phyloP scores from a whole-genome alignment of 2,113 vertebrate genomes.

The Cathartes aura region DNA sequence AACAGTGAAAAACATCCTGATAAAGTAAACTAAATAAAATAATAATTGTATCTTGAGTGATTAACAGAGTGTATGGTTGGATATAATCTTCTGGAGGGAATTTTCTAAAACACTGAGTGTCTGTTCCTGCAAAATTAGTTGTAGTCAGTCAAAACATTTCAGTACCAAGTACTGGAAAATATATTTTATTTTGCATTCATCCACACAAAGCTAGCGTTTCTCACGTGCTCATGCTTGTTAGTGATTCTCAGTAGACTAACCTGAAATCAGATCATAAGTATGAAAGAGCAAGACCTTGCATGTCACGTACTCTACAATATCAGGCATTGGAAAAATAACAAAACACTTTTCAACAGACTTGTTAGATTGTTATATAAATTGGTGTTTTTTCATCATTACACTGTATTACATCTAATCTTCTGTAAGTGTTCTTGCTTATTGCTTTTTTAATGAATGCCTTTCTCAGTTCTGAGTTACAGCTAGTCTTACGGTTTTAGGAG shows the following conservation, averaged over 20 bases:
- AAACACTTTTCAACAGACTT: not conserved
- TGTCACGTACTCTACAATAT: not conserved
- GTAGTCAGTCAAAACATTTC: not conserved
- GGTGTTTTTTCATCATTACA: not conserved
- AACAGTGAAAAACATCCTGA: not conserved
- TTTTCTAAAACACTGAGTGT: not conserved
- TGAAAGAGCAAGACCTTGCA: not conserved
- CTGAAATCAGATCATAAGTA: not conserved
- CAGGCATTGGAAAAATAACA: not conserved
- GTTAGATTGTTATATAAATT: not conserved
- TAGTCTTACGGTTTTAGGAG: conserved; percentile 11
- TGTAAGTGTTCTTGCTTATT: not conserved
- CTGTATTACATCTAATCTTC: not conserved
- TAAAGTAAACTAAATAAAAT: not conserved
- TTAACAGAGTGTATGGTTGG: not conserved
- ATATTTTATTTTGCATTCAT: not conserved
- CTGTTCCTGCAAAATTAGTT: not conserved
- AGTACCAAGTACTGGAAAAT: not conserved
- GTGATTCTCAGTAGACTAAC: not conserved
- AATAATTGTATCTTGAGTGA: not conserved
- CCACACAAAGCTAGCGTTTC: not conserved
- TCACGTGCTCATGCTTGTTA: not conserved
- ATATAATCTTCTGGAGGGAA: not conserved
- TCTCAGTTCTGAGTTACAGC: not conserved
- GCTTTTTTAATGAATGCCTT: conserved; percentile 3